phyloP scores from a whole-genome alignment of 1,140 invertebrate species.

The Oedothorax gibbosus region DNA sequence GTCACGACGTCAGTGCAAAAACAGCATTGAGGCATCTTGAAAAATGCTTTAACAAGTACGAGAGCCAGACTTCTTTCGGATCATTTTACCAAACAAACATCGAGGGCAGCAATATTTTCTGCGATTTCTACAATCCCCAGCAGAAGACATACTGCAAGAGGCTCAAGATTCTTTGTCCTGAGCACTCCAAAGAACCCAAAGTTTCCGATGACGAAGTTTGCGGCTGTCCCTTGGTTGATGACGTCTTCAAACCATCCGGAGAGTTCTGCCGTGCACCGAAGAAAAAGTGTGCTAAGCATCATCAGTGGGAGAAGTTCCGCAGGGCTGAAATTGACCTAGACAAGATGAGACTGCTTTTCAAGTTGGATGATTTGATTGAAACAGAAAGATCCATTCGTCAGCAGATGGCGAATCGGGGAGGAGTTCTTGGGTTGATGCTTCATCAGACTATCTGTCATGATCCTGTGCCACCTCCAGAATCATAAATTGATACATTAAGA shows the following conservation, averaged over 20 bases:
- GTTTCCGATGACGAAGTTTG: slow-evolving; percentile 76
- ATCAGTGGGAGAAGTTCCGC: slow-evolving; percentile 95
- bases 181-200: slow-evolving; percentile 97
- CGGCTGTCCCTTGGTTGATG: slow-evolving; percentile 87
- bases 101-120: slow-evolving; percentile 96
- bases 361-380: slow-evolving; percentile 94
- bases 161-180: slow-evolving; percentile 93
- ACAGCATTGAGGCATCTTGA: slow-evolving; percentile 95
- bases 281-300: slow-evolving; percentile 91
- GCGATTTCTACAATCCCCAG: slow-evolving; percentile 92
- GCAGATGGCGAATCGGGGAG: slow-evolving; percentile 88
- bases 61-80: slow-evolving; percentile 96
- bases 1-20: slow-evolving; percentile 86
- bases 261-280: slow-evolving; percentile 89
- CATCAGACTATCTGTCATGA: slow-evolving; percentile 96
- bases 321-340: slow-evolving; percentile 85
- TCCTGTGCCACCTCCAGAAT: background rate
- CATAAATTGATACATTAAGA: background rate
- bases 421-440: slow-evolving; percentile 90
- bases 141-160: slow-evolving; percentile 96
- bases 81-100: slow-evolving; percentile 94
- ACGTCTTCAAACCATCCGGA: slow-evolving; percentile 73
- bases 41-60: slow-evolving; percentile 96
- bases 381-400: slow-evolving; percentile 84
- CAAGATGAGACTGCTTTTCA: slow-evolving; percentile 75